Evolutionary conservation across 2,113 vertebrate species (phyloP).

Genomic region (Anguilla japonica): DNA sequence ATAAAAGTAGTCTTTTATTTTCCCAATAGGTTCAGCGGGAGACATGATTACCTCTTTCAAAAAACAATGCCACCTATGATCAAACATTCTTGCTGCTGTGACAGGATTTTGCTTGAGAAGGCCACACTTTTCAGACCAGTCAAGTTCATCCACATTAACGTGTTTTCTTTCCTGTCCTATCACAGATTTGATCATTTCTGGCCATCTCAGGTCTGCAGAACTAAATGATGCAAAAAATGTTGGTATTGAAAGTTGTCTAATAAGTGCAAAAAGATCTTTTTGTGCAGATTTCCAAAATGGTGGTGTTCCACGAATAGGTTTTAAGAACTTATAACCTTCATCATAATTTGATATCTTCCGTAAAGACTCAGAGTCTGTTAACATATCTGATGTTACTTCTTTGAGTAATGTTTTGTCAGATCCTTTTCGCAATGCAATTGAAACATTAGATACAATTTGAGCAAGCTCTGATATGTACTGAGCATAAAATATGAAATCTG

Average conservation of each 20-base stretch:
- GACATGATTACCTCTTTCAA: not conserved
- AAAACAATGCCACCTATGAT: constrained; percentile 20
- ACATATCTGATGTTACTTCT: not conserved
- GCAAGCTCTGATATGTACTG: constrained; percentile 32
- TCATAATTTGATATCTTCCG: too few species aligned
- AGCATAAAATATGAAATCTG: constrained; percentile 31
- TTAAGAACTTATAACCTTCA: too few species aligned
- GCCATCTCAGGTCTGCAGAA: constrained; percentile 34
- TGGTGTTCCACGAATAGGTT: too few species aligned
- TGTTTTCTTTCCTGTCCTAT: constrained; percentile 19
- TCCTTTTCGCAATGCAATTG: constrained; percentile 27
- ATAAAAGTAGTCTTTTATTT: too few species aligned
- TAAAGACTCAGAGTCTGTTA: too few species aligned
- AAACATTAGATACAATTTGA: constrained; percentile 23
- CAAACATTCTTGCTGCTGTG: constrained; percentile 30
- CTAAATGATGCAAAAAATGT: constrained; percentile 22
- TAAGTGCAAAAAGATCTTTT: not conserved
- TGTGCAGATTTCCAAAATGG: too few species aligned
- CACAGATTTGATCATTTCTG: constrained; percentile 15
- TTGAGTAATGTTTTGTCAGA: too few species aligned
- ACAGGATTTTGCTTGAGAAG: constrained; percentile 6
- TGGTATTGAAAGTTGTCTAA: not conserved
- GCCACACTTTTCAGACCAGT: constrained; percentile 12
- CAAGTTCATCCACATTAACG: not conserved
- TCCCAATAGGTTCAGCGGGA: constrained; percentile 20